Conservation (phyloP, 2,888 invertebrate species). For the Alviniconcha strummeri region DNA sequence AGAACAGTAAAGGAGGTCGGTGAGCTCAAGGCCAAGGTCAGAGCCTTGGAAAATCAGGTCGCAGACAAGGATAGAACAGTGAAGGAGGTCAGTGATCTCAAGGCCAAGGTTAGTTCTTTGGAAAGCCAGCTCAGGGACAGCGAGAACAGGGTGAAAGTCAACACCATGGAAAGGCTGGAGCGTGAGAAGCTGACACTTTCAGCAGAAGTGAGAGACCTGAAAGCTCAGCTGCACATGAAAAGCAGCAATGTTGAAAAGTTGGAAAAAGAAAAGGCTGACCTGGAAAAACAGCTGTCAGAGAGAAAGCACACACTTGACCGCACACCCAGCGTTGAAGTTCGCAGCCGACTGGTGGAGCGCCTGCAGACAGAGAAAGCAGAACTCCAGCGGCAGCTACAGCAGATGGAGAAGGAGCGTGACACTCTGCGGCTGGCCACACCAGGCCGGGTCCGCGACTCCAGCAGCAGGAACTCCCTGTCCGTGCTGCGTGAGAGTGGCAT, state of each 20-base stretch:
- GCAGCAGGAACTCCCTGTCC: slow-evolving; percentile 32
- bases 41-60: slow-evolving; percentile 6
- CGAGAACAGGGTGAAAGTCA: not conserved
- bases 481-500: slow-evolving; percentile 39
- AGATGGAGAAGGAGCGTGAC: slow-evolving; percentile 46
- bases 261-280: slow-evolving; percentile 40
- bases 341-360: slow-evolving; percentile 39
- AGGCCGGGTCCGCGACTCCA: slow-evolving; percentile 3
- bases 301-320: slow-evolving; percentile 39
- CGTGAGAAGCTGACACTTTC: slow-evolving; percentile 28
- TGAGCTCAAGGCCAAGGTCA: slow-evolving; percentile 39
- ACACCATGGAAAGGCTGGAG: slow-evolving; percentile 38
- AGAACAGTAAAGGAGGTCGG: slow-evolving; percentile 36
- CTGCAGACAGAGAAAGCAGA: slow-evolving; percentile 48
- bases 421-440: slow-evolving; percentile 11
- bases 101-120: slow-evolving; percentile 9
- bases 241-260: slow-evolving; percentile 40
- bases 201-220: slow-evolving; percentile 19
- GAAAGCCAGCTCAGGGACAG: slow-evolving; percentile 4
- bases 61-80: not conserved
- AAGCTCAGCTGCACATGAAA: slow-evolving; percentile 38
- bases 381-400: slow-evolving; percentile 47
- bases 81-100: not conserved
- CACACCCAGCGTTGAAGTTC: slow-evolving; percentile 30
- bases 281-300: slow-evolving; percentile 42